phyloP scores from a whole-genome alignment of 1,140 invertebrate species.

The Watersipora subatra region DNA sequence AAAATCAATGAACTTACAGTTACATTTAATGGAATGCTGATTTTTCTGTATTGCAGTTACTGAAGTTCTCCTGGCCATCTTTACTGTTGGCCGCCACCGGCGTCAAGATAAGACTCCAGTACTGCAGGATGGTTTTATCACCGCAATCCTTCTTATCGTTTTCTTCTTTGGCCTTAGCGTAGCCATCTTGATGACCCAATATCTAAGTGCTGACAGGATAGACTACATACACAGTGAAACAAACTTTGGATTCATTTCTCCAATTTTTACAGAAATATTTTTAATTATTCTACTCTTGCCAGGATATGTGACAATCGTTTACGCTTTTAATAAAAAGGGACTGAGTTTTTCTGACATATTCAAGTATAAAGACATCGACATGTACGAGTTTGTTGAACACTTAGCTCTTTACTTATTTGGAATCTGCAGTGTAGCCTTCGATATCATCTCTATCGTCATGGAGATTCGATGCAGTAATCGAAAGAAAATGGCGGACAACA shows the following conservation, averaged over 20 bases:
- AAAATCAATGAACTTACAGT: too few species aligned
- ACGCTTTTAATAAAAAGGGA: not conserved
- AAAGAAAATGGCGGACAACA: not conserved
- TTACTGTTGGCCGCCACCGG: not conserved
- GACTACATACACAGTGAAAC: too few species aligned
- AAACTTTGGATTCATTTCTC: too few species aligned
- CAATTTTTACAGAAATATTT: not conserved
- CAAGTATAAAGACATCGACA: not conserved
- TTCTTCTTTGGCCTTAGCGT: not conserved
- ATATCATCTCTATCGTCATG: not conserved
- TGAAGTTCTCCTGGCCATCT: too few species aligned
- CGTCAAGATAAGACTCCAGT: not conserved
- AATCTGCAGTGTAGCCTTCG: not conserved
- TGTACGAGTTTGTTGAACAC: not conserved
- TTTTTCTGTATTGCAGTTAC: not conserved
- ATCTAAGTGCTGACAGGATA: not conserved
- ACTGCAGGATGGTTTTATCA: not conserved
- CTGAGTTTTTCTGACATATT: not conserved
- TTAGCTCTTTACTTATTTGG: not conserved
- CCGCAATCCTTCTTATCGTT: not conserved
- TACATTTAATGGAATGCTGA: too few species aligned
- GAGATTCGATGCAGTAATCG: not conserved
- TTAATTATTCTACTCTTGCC: not conserved
- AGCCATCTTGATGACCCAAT: not conserved
- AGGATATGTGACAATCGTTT: not conserved